phyloP scores from a whole-genome alignment of 2,888 invertebrate genomes.

The Apomyelois bistriatella region DNA sequence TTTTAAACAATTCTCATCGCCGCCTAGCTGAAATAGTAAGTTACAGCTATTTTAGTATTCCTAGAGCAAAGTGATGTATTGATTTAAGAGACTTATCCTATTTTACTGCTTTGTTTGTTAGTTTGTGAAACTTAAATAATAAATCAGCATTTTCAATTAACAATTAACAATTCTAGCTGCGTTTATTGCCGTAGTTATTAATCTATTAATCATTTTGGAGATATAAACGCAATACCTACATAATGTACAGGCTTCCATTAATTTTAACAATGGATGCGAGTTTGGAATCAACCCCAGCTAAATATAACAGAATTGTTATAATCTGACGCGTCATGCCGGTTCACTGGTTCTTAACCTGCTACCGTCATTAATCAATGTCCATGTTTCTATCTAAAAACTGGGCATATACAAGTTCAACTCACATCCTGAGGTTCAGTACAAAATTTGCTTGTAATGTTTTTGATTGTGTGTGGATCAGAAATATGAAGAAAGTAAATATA shows the following conservation, averaged over 20 bases:
- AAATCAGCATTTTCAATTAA: too few relatives aligned
- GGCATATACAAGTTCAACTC: neutral
- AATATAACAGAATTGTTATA: slow-evolving; percentile 3
- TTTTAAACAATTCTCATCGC: too few relatives aligned
- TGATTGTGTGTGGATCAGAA: too few relatives aligned
- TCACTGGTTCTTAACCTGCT: slow-evolving; percentile 18
- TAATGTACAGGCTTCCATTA: neutral
- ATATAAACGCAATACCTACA: neutral
- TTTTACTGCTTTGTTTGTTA: too few relatives aligned
- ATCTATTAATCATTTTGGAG: neutral
- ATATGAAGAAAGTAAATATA: too few relatives aligned
- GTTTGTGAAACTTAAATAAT: too few relatives aligned
- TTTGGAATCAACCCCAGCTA: neutral
- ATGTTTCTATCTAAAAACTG: slow-evolving; percentile 12
- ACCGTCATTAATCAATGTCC: slow-evolving; percentile 21
- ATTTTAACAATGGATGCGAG: neutral
- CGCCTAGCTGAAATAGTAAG: too few relatives aligned
- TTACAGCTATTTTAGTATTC: too few relatives aligned
- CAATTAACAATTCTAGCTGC: neutral
- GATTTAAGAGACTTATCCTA: too few relatives aligned
- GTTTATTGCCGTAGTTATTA: neutral
- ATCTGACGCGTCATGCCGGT: slow-evolving; percentile 17
- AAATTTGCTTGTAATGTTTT: too few relatives aligned
- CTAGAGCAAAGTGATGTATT: too few relatives aligned
- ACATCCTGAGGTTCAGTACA: too few relatives aligned